Evolutionary conservation across 2,888 invertebrate genomes (phyloP).

Genomic region (Baronia brevicornis): DNA sequence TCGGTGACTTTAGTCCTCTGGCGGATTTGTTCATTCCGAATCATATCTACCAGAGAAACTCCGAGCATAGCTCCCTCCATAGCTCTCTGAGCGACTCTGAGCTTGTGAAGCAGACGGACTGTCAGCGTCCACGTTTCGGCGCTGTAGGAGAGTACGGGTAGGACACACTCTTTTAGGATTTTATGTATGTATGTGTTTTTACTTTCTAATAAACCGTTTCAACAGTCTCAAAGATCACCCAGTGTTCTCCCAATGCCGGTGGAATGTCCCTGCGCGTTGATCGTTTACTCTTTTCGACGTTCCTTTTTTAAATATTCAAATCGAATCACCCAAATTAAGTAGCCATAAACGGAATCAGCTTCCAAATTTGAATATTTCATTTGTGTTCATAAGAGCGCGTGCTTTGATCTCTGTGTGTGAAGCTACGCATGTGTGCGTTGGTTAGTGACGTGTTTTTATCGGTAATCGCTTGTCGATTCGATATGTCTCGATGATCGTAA

Average conservation of each 20-base stretch:
- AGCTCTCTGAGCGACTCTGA: no score
- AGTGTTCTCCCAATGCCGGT: conserved; percentile 23
- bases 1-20: no score
- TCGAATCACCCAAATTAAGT: conserved; percentile 76
- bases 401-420: conserved; percentile 57
- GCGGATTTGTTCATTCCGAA: no score
- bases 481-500: conserved; percentile 4
- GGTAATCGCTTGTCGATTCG: conserved; percentile 21
- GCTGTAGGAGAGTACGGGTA: no score
- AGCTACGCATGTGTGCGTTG: conserved; percentile 35
- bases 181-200: no score
- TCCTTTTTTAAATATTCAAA: conserved; percentile 70
- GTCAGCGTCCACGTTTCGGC: no score
- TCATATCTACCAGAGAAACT: no score
- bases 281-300: conserved; percentile 37
- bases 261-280: conserved; percentile 60
- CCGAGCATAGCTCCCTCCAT: no score
- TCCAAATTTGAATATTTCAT: conserved; percentile 76
- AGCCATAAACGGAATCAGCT: conserved; percentile 76
- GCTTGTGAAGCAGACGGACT: no score
- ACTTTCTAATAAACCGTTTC: conserved; percentile 13
- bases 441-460: conserved; percentile 28
- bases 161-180: no score
- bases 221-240: conserved; percentile 19
- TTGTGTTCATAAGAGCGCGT: conserved; percentile 55